Evolutionary conservation across 2,888 invertebrate species (phyloP).

Genomic region (Aphodius granarius): DNA sequence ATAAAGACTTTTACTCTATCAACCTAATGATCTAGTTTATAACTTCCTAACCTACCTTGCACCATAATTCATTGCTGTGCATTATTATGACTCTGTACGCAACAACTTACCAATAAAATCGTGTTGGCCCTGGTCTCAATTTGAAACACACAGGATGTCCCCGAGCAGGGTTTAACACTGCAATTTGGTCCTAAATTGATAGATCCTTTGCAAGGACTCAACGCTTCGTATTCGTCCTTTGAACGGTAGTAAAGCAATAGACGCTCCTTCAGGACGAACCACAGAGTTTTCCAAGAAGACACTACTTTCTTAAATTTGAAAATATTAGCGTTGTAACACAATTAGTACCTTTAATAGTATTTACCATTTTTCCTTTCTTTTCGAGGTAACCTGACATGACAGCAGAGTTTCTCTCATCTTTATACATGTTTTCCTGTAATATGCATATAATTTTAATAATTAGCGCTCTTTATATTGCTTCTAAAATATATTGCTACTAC

Average conservation of each 20-base stretch:
- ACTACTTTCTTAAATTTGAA: conserved; percentile 47
- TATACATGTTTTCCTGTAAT: background rate
- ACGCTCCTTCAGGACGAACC: conserved; percentile 60
- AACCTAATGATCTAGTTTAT: no score
- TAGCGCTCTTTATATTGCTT: no score
- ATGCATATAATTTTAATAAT: no score
- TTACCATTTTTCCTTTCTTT: conserved; percentile 53
- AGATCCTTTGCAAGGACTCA: conserved; percentile 58
- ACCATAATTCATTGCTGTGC: background rate
- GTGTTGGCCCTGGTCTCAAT: conserved; percentile 54
- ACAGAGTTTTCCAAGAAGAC: conserved; percentile 57
- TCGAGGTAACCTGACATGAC: conserved; percentile 58
- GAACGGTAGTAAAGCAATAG: conserved; percentile 58
- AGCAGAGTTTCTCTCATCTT: conserved; percentile 12
- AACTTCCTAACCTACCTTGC: no score
- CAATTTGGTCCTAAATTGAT: conserved; percentile 56
- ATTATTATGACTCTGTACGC: background rate
- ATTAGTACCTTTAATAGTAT: background rate
- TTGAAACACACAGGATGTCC: conserved; percentile 49
- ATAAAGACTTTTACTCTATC: no score
- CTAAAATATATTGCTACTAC: no score
- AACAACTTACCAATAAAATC: conserved; percentile 51
- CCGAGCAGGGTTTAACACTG: conserved; percentile 49
- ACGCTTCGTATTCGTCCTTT: conserved; percentile 56
- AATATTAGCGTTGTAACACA: no score